Evolutionary conservation across 2,113 vertebrate species (phyloP).

Genomic region (Corvus cornix): DNA sequence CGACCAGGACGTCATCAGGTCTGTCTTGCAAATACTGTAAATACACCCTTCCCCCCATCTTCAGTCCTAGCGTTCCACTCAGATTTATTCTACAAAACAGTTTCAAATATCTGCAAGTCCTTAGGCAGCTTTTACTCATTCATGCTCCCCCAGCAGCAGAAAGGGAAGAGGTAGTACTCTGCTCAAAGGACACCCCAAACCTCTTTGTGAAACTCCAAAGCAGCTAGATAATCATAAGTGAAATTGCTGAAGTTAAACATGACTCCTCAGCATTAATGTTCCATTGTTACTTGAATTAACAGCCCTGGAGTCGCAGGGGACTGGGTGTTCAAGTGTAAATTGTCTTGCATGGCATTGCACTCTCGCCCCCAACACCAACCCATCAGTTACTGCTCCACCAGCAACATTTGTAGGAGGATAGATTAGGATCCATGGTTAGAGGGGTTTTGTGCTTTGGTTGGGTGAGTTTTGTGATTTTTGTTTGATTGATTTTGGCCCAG

Average conservation of each 20-base stretch:
- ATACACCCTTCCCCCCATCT: background rate
- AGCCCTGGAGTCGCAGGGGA: background rate
- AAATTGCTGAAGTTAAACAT: background rate
- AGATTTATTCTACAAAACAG: background rate
- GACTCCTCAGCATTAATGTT: background rate
- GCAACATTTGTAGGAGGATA: background rate
- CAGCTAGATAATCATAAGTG: background rate
- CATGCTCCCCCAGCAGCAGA: background rate
- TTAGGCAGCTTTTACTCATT: background rate
- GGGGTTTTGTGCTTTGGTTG: background rate
- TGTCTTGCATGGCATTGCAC: background rate
- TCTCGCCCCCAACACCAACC: background rate
- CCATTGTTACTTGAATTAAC: background rate
- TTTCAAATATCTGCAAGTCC: background rate
- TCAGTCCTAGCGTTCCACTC: background rate
- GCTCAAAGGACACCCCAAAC: background rate
- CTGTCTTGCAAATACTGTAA: background rate
- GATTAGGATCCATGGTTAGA: background rate
- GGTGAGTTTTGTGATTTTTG: background rate
- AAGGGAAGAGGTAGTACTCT: background rate
- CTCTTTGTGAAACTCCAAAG: background rate
- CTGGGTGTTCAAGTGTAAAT: background rate
- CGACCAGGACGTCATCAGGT: background rate
- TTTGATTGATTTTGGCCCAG: background rate
- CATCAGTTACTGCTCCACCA: background rate